These are phyloP conservation scores for Syngnathus acus DNA, from an alignment of 2,797 vertebrate species.

Conservation along the genomic window DNA sequence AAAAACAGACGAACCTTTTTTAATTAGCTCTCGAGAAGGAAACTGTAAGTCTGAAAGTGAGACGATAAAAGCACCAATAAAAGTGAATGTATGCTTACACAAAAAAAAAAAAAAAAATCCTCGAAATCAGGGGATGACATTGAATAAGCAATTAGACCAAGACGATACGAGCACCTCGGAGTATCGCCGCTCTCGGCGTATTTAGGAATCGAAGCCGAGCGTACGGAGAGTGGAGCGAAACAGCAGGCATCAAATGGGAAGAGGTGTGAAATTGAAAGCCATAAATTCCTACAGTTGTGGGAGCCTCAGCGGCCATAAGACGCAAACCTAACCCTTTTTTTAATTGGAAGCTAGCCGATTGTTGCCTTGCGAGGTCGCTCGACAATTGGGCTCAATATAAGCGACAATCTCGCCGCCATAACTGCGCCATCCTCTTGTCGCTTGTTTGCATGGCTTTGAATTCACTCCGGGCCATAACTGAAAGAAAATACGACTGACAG, in stretches of 20 bases:
- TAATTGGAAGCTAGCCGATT: conserved; percentile 35
- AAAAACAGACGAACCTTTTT: neutral
- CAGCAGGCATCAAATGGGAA: conserved; percentile 51
- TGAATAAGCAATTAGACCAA: neutral
- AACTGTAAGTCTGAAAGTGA: neutral
- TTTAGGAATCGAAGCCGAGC: conserved; percentile 21
- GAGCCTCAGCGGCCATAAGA: conserved; percentile 38
- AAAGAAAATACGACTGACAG: neutral
- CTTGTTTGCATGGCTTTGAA: neutral
- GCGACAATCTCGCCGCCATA: neutral
- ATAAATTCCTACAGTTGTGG: conserved; percentile 59
- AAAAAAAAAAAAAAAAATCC: neutral
- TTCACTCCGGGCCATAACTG: neutral
- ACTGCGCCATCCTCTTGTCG: neutral
- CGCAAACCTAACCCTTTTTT: conserved; percentile 29
- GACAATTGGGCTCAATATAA: conserved; percentile 19
- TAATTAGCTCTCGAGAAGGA: conserved; percentile 1
- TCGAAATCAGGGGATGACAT: neutral
- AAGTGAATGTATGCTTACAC: neutral
- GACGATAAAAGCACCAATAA: neutral
- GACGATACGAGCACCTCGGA: conserved; percentile 6
- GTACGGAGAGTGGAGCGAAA: conserved; percentile 32
- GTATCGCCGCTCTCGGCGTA: conserved; percentile 20
- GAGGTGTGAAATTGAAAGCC: conserved; percentile 67
- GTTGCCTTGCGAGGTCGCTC: conserved; percentile 7